Conservation (phyloP, 2,113 vertebrate genomes). For the Xiphias gladius region DNA sequence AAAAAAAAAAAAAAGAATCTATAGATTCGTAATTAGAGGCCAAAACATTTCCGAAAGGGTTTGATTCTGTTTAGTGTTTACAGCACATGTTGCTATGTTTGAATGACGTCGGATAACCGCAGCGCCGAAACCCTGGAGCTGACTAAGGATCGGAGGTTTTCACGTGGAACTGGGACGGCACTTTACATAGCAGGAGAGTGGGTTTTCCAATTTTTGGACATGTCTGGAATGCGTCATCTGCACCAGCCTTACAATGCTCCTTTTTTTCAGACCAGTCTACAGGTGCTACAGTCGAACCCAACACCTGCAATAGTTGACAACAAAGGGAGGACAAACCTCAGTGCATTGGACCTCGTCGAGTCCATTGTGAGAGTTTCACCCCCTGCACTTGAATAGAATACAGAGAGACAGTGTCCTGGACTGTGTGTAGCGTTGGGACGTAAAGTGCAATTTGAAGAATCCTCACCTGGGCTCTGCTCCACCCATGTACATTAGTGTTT, state of each 20-base stretch:
- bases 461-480: conserved; percentile 4
- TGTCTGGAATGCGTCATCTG: conserved; percentile 14
- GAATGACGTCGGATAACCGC: neutral
- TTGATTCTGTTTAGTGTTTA: neutral
- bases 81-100: neutral
- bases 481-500: conserved; percentile 39
- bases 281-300: conserved; percentile 76
- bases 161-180: neutral
- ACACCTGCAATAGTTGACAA: conserved; percentile 23
- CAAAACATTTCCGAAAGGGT: neutral
- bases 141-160: neutral
- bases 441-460: conserved; percentile 64
- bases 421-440: conserved; percentile 1
- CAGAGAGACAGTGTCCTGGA: conserved; percentile 10
- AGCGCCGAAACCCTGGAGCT: neutral
- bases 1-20: neutral
- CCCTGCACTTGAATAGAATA: conserved; percentile 30
- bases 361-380: neutral
- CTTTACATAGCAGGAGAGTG: neutral
- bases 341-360: conserved; percentile 14
- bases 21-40: neutral
- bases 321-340: neutral
- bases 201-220: conserved; percentile 28
- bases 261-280: conserved; percentile 44
- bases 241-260: conserved; percentile 33